These are phyloP conservation scores for Trogon melanurus DNA, from an alignment of 2,113 vertebrate species.

Conservation along the genomic window DNA sequence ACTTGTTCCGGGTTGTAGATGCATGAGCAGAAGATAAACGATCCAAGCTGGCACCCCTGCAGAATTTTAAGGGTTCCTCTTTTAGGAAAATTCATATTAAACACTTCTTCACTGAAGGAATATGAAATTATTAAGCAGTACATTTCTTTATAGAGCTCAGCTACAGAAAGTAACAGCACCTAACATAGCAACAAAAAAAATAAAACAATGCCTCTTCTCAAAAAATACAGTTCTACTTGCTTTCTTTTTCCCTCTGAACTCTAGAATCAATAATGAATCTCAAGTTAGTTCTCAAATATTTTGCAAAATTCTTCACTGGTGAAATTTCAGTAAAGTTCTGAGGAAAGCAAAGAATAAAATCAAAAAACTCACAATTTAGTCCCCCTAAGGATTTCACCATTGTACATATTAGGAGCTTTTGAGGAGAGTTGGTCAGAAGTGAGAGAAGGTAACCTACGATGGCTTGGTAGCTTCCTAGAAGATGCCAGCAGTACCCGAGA, in stretches of 20 bases:
- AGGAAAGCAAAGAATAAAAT: constrained; percentile 13
- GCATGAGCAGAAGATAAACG: constrained; percentile 53
- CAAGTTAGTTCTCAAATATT: background rate
- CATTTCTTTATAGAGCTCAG: background rate
- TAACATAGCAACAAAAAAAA: background rate
- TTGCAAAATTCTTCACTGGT: background rate
- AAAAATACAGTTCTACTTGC: background rate
- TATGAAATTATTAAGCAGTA: background rate
- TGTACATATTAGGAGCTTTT: constrained; percentile 68
- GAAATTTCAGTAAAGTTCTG: background rate
- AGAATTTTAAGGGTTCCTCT: background rate
- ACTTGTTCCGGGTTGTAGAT: constrained; percentile 52
- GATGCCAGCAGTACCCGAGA: constrained; percentile 34
- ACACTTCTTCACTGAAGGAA: background rate
- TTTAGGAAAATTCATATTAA: background rate
- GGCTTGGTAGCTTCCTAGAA: constrained; percentile 67
- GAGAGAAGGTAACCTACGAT: constrained; percentile 74
- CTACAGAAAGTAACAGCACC: background rate
- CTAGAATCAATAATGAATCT: background rate
- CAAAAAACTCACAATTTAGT: constrained; percentile 80
- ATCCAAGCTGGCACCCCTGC: constrained; percentile 71
- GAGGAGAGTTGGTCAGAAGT: constrained; percentile 66
- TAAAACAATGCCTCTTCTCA: background rate
- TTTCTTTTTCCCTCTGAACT: background rate
- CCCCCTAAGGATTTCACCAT: constrained; percentile 74